Conservation (phyloP, 2,888 invertebrate genomes). For the Ectropis crepuscularia region DNA sequence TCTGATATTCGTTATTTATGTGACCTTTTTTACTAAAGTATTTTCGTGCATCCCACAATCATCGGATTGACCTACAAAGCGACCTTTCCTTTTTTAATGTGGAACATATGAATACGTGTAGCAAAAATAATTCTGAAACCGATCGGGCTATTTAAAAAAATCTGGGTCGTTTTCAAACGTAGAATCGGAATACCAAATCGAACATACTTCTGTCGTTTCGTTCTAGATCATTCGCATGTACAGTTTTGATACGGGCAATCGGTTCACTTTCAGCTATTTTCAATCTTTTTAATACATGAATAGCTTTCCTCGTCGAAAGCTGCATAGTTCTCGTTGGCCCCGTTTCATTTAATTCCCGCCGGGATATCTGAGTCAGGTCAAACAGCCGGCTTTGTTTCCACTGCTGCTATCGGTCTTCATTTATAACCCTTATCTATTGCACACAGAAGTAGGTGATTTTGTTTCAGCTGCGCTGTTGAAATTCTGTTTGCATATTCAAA, state of each 20-base stretch:
- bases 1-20: neutral
- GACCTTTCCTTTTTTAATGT: neutral
- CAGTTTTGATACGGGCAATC: conserved; percentile 28
- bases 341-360: conserved; percentile 49
- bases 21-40: conserved; percentile 3
- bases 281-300: conserved; percentile 40
- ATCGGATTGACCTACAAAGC: neutral
- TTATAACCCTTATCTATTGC: conserved; percentile 52
- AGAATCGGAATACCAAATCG: conserved; percentile 11
- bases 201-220: conserved; percentile 9
- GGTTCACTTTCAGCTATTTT: conserved; percentile 36
- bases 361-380: conserved; percentile 62
- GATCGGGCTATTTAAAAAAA: conserved; percentile 9
- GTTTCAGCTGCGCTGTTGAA: conserved; percentile 32
- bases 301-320: conserved; percentile 42
- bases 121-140: conserved; percentile 7
- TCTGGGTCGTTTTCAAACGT: conserved; percentile 1
- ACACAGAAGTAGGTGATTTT: conserved; percentile 43
- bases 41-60: conserved; percentile 1
- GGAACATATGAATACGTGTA: neutral
- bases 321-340: conserved; percentile 52
- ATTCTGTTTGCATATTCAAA: conserved; percentile 40
- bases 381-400: conserved; percentile 62
- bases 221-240: conserved; percentile 18
- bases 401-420: conserved; percentile 51